These are phyloP conservation scores for Phoenicopterus ruber DNA, from an alignment of 2,113 vertebrate species.

Conservation along the genomic window DNA sequence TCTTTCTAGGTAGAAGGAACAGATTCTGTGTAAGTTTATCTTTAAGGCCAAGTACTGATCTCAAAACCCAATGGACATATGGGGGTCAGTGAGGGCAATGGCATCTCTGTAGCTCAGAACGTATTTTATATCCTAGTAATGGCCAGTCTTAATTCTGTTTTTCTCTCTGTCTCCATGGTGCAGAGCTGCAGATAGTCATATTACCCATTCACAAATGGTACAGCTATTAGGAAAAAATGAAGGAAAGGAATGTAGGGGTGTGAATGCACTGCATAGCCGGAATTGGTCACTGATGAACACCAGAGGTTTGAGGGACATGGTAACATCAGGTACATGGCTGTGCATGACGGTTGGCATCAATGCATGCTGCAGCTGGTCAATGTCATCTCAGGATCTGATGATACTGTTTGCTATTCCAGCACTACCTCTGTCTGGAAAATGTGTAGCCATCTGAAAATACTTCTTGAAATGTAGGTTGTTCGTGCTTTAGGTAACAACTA, in stretches of 20 bases:
- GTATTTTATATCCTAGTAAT: not conserved
- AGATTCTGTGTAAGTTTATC: not conserved
- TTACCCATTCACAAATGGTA: not conserved
- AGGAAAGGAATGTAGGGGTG: not conserved
- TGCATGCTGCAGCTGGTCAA: not conserved
- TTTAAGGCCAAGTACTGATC: not conserved
- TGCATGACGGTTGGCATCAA: not conserved
- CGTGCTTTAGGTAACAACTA: not conserved
- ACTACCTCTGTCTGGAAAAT: not conserved
- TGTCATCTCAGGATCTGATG: not conserved
- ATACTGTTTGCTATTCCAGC: not conserved
- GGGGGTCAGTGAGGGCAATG: not conserved
- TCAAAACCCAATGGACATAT: not conserved
- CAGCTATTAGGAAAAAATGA: not conserved
- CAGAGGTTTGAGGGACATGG: not conserved
- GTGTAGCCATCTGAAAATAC: not conserved
- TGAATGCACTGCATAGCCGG: not conserved
- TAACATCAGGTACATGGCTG: not conserved
- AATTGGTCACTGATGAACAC: not conserved
- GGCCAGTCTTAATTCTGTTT: not conserved
- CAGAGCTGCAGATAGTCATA: not conserved
- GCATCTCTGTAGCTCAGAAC: not conserved
- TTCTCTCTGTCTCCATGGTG: not conserved
- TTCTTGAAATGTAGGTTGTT: not conserved
- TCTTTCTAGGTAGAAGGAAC: not conserved